These are phyloP conservation scores for Centropus unirufus DNA, from an alignment of 2,113 vertebrate species.

Conservation along the genomic window DNA sequence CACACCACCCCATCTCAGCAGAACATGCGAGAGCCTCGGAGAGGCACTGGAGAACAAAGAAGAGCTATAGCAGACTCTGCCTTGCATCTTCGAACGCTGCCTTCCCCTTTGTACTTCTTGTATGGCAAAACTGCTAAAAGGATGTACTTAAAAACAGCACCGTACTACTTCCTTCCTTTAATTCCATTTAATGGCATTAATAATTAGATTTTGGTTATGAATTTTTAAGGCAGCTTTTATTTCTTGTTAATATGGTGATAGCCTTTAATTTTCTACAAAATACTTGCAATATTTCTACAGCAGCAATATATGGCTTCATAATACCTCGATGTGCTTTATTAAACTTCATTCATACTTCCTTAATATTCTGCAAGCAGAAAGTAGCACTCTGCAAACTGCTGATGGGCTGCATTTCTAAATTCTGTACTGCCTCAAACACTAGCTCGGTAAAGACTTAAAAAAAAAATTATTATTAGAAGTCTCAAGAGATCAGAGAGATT, in stretches of 20 bases:
- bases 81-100: not conserved
- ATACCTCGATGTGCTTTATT: not conserved
- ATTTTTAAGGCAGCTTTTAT: not conserved
- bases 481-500: not conserved
- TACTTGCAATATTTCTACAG: not conserved
- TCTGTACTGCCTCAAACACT: not conserved
- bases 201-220: not conserved
- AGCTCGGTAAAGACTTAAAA: not conserved
- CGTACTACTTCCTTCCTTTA: not conserved
- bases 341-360: not conserved
- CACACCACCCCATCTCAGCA: not conserved
- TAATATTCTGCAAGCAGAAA: constrained; percentile 33
- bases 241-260: not conserved
- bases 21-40: not conserved
- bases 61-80: not conserved
- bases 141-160: not conserved
- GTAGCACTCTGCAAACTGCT: not conserved
- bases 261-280: not conserved
- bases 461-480: not conserved
- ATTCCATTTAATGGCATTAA: not conserved
- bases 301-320: not conserved
- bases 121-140: not conserved
- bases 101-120: not conserved
- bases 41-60: not conserved
- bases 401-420: not conserved